Base-by-base conservation (phyloP, 2,888 invertebrate genomes). In the Ommatoiulus sabulosus region DNA sequence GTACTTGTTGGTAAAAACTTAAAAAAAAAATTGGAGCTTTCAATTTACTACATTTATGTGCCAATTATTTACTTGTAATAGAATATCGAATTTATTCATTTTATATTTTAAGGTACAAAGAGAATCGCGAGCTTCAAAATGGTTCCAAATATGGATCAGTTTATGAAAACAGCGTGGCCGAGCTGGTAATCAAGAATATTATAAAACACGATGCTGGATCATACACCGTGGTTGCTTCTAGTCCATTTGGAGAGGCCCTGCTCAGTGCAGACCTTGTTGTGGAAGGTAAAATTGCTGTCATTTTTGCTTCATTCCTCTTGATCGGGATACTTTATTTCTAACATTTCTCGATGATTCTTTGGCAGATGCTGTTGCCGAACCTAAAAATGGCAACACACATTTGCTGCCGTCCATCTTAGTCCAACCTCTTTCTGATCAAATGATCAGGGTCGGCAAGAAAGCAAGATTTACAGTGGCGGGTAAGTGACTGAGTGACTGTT, bases 61-160 rank as follows among this genome's bases (percentile, higher is more conserved):
- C 35, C 35, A 35, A 35, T 35, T 35, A 35, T 35, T 35, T 35
- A 35, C 35, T 1, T 35, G 35, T 35, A 35, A 35, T 35, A 35
- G 2, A 35, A 35, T 35, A 35, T 35, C 0, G 35, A 35, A 35
- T 1, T 35, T 35, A 35, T 35, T 35, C 35, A 8, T n/a, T 84
- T n/a, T 17, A 8, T 86, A 15, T 86, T 10, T 15, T 15, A 35
- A 92, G 92, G 92, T 91, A 91, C 88, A 92, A 92, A 89, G 92
- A 92, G 90, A 92, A 92, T 44, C 90, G 91, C 48, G 91, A 91
- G 72, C 89, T 92, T 12, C 89, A 90, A 87, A 91, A 91, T 72
- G 91, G 91, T 85, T 89, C 90, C 46, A 92, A 92, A 90, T 92
- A 91, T 90, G 91, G 90, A 43, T 90, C 91, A 90, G 91, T 91